phyloP scores from a whole-genome alignment of 2,888 invertebrate species.

The Apoda limacodes region DNA sequence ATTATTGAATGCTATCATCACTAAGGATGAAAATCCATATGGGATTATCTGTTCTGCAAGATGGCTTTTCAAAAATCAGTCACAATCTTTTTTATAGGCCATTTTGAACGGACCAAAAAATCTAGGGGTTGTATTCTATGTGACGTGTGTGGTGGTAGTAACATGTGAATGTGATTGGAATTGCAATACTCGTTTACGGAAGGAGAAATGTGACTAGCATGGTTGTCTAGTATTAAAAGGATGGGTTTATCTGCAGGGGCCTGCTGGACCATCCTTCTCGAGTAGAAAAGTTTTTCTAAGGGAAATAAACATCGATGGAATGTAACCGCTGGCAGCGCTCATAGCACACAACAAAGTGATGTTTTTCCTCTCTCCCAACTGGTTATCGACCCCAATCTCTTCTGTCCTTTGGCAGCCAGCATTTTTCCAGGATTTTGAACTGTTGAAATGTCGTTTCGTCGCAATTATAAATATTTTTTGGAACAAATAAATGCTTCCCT shows the following conservation, averaged over 20 bases:
- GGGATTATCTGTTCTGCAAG: constrained; percentile 23
- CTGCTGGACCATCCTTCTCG: constrained; percentile 37
- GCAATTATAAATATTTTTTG: constrained; percentile 34
- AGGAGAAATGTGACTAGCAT: constrained; percentile 20
- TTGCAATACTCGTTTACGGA: constrained; percentile 22
- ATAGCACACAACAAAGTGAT: constrained; percentile 43
- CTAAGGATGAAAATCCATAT: constrained; percentile 24
- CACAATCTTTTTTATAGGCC: constrained; percentile 25
- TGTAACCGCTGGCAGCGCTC: too few relatives aligned
- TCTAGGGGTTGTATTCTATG: constrained; percentile 22
- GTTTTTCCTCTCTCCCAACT: constrained; percentile 37
- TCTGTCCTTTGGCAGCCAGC: constrained; percentile 36
- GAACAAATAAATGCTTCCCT: constrained; percentile 21
- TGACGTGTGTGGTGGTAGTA: constrained; percentile 21
- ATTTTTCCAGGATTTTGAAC: constrained; percentile 39
- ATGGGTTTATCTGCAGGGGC: constrained; percentile 23
- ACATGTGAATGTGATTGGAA: constrained; percentile 18
- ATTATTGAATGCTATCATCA: constrained; percentile 13
- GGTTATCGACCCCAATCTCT: constrained; percentile 38
- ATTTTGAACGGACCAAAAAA: constrained; percentile 20
- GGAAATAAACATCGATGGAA: constrained; percentile 54
- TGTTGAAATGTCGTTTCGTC: constrained; percentile 43
- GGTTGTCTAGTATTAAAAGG: constrained; percentile 20
- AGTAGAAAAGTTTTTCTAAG: constrained; percentile 35
- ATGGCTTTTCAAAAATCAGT: constrained; percentile 25